Percentiles rank a stretch among this genome's conserved stretches.
These are phyloP conservation scores for Lasioglossum baleicum DNA, from an alignment of 1,140 invertebrate genomes.

Conservation along the genomic window DNA sequence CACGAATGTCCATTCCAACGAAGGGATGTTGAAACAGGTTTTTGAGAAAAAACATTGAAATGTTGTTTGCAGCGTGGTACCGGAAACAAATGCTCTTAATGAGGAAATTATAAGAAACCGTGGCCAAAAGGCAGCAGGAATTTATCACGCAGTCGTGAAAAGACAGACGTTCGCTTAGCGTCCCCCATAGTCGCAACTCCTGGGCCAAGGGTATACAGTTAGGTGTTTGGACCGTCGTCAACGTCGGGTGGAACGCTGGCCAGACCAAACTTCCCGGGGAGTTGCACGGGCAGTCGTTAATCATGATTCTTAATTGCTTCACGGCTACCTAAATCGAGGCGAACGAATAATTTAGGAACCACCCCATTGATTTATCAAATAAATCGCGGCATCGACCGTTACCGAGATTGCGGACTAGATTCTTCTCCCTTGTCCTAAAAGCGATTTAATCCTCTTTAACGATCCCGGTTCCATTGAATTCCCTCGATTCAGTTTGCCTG, in stretches of 20 bases:
- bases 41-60: too few relatives aligned
- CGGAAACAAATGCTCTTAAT: background rate
- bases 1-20: too few relatives aligned
- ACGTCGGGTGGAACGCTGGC: slow-evolving; percentile 36
- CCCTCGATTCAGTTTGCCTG: slow-evolving; percentile 21
- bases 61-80: background rate
- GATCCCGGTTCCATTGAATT: slow-evolving; percentile 46
- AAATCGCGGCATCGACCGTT: slow-evolving; percentile 55
- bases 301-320: slow-evolving; percentile 68
- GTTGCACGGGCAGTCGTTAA: slow-evolving; percentile 59
- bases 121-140: background rate
- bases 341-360: slow-evolving; percentile 61
- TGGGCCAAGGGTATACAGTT: background rate
- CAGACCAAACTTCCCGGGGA: slow-evolving; percentile 49
- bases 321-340: slow-evolving; percentile 50
- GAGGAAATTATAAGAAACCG: background rate
- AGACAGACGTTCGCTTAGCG: background rate
- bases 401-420: slow-evolving; percentile 46
- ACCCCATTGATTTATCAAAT: slow-evolving; percentile 66
- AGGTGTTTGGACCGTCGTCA: slow-evolving; percentile 20
- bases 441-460: slow-evolving; percentile 58
- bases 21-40: too few relatives aligned
- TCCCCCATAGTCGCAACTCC: background rate
- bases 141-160: background rate
- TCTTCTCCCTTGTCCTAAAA: slow-evolving; percentile 41